Evolutionary conservation across 2,888 invertebrate species (phyloP), one percentile per base, ranked within the genome.

Genomic region (Platycheirus albimanus): DNA sequence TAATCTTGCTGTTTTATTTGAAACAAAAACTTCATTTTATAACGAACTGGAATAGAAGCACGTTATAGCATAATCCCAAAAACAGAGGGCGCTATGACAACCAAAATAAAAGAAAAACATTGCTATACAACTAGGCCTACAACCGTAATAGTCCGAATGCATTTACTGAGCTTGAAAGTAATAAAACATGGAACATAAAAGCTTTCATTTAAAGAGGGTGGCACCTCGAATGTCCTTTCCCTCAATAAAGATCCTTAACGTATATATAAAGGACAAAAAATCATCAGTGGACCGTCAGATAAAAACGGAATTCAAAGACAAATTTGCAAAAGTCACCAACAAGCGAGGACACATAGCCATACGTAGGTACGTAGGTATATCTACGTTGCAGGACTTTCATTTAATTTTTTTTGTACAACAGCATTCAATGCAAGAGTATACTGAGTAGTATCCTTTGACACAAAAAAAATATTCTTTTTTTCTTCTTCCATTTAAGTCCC

Each of bases 241-340:
- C 33, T 28, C 20, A 38, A 64, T n/a, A 30, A 13, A 19, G 15
- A 33, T 43, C 47, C 47, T 51, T 41, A 47, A 64, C 38, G 41
- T 49, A 8, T 41, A 17, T 11, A 13, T 17, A 75, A 41, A 56
- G 24, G 33, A 61, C 19, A 6, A 13, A 30, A 24, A 54, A 61
- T 28, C 43, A 41, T 51, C 51, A 41, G 3, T 64, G 71, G 58
- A 66, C 66, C 66, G 52, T 66, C 52, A 66, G 58, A 52, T 67
- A 61, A 74, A 58, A 74, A 52, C 13, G 58, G 64, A 56, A 38
- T 66, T 71, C 77, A 77, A 77, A 81, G 67, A 77, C 66, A 81
- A 81, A 76, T 76, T 71, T 76, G 43, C 24, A 76, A 81, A 81
- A 81, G 58, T 81, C 70, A 76, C 70, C 58, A 70, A 58, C 58